Evolutionary conservation across 2,797 vertebrate species (phyloP).

Genomic region (Acrossocheilus fasciatus): DNA sequence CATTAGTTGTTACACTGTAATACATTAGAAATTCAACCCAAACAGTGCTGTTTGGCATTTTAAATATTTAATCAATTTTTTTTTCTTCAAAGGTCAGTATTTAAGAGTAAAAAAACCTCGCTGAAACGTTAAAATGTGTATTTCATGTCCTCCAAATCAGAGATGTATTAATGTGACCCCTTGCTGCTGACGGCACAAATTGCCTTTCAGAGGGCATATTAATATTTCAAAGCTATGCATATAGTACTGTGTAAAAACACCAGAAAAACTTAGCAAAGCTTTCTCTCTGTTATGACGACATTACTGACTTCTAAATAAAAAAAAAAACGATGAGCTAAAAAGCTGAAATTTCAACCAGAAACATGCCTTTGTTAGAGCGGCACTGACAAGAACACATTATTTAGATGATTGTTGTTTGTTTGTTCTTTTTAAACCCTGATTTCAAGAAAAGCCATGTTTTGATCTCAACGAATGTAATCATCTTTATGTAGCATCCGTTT

Average conservation of each 20-base stretch:
- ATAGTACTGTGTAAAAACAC: constrained; percentile 13
- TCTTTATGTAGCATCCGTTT: constrained; percentile 50
- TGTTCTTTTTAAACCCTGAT: constrained; percentile 1
- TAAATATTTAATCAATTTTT: not conserved
- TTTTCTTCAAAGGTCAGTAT: constrained; percentile 31
- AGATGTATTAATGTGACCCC: constrained; percentile 19
- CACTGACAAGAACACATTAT: not conserved
- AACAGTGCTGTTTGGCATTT: not conserved
- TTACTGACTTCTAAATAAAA: not conserved
- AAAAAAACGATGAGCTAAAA: not conserved
- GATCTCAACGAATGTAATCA: constrained; percentile 53
- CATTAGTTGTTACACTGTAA: not conserved
- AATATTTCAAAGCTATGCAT: constrained; percentile 51
- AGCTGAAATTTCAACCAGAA: constrained; percentile 1
- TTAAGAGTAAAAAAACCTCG: constrained; percentile 7
- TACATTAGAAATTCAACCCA: not conserved
- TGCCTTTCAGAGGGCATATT: constrained; percentile 14
- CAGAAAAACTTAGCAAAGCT: constrained; percentile 9
- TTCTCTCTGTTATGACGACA: not conserved
- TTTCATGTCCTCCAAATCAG: constrained; percentile 1
- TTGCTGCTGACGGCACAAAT: constrained; percentile 18
- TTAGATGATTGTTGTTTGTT: not conserved
- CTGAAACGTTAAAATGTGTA: not conserved
- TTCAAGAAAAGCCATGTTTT: constrained; percentile 43
- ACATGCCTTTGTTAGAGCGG: not conserved